Percentiles rank a stretch among this genome's conserved stretches.
Evolutionary conservation across 1,140 invertebrate species (phyloP).

Genomic region (Epicauta chinensis): DNA sequence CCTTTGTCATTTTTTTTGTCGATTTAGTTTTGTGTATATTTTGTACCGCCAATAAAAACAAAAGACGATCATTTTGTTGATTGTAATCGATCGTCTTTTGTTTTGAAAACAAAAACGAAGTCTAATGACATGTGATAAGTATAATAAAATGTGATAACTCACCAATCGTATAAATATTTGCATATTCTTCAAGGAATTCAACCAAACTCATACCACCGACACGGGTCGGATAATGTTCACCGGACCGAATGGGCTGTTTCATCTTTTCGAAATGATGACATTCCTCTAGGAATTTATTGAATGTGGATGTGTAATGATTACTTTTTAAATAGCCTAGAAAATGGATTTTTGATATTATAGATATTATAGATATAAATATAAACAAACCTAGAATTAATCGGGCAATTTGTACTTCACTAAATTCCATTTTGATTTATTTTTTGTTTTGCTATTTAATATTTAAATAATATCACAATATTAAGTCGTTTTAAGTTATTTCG

Average conservation of each 20-base stretch:
- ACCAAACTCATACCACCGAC: slow-evolving; percentile 2
- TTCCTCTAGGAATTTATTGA: background rate
- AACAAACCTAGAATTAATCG: slow-evolving; percentile 6
- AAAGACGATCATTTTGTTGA: no score
- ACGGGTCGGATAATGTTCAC: slow-evolving; percentile 3
- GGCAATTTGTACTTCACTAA: slow-evolving; percentile 7
- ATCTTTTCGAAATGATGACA: slow-evolving; percentile 1
- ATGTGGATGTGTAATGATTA: background rate
- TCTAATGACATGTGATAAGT: no score
- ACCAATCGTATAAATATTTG: slow-evolving; percentile 1
- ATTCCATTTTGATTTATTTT: slow-evolving; percentile 8
- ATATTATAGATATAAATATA: background rate
- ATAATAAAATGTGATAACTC: no score
- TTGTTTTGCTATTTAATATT: no score
- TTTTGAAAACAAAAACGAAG: no score
- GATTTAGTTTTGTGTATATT: no score
- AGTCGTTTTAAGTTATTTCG: no score
- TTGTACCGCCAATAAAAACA: no score
- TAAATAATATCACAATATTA: no score
- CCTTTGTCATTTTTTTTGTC: no score
- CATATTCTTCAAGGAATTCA: slow-evolving; percentile 6
- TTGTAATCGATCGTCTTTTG: no score
- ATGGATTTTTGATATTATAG: background rate
- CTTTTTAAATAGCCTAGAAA: slow-evolving; percentile 2
- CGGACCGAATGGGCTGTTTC: slow-evolving; percentile 1